phyloP scores from a whole-genome alignment of 2,113 vertebrate genomes.

The Paramormyrops kingsleyae region DNA sequence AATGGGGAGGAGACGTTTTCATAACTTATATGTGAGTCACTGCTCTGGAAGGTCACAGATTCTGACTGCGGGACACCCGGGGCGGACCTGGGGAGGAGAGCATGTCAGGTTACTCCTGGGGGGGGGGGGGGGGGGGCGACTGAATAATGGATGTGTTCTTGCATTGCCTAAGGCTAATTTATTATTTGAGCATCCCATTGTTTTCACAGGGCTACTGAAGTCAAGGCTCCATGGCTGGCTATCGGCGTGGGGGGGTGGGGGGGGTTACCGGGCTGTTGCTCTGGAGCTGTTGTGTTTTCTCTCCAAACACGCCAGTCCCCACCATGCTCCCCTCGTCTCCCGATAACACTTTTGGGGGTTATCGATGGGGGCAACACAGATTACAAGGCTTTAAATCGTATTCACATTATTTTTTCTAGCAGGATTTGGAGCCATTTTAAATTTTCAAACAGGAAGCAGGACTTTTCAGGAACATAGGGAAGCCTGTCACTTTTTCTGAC shows the following conservation, averaged over 20 bases:
- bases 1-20: neutral
- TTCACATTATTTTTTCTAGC: neutral
- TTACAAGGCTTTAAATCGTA: neutral
- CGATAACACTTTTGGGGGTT: neutral
- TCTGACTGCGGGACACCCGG: neutral
- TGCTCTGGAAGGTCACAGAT: neutral
- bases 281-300: constrained; percentile 1
- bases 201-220: constrained; percentile 10
- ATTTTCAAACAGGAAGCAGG: neutral
- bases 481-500: neutral
- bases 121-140: neutral
- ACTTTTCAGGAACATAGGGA: neutral
- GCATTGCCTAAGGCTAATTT: neutral
- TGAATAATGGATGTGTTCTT: neutral
- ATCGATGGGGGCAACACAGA: neutral
- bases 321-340: neutral
- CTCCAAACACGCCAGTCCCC: neutral
- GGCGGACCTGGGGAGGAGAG: too few species aligned
- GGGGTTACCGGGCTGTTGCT: neutral
- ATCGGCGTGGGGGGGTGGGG: neutral
- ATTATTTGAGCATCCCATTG: constrained; percentile 4
- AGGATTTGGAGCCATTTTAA: neutral
- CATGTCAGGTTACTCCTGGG: neutral
- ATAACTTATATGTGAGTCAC: constrained; percentile 10
- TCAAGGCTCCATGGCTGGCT: neutral